Conservation (phyloP, 1,140 invertebrate genomes). For the Papilio polyxenes region DNA sequence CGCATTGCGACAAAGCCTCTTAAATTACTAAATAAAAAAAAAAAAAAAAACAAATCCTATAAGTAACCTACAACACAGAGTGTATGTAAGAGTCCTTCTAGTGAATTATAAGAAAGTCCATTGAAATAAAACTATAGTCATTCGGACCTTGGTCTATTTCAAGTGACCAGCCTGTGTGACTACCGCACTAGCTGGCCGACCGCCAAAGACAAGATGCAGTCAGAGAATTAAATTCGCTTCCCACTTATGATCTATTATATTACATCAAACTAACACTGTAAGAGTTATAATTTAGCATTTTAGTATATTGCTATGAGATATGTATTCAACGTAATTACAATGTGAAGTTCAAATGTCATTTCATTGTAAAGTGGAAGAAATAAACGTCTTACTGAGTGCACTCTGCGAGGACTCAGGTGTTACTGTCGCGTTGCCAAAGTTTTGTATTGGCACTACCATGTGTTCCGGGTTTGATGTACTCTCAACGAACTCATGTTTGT, state of each 20-base stretch:
- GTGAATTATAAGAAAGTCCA: not conserved
- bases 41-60: constrained; percentile 1
- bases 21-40: too few relatives aligned
- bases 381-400: too few relatives aligned
- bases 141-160: constrained; percentile 62
- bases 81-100: not conserved
- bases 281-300: too few relatives aligned
- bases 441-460: constrained; percentile 42
- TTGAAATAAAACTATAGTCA: constrained; percentile 47
- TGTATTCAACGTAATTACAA: not conserved
- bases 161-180: constrained; percentile 42
- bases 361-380: too few relatives aligned
- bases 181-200: not conserved
- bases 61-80: not conserved
- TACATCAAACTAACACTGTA: too few relatives aligned
- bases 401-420: constrained; percentile 28
- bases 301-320: too few relatives aligned
- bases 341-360: too few relatives aligned
- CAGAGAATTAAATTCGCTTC: not conserved
- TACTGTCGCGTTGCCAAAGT: constrained; percentile 38
- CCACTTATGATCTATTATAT: not conserved
- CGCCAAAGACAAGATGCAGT: constrained; percentile 43
- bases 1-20: too few relatives aligned
- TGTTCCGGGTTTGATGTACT: constrained; percentile 49
- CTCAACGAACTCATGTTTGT: not conserved